These are phyloP conservation scores for Symphodus melops DNA, from an alignment of 2,113 vertebrate species.

Conservation along the genomic window DNA sequence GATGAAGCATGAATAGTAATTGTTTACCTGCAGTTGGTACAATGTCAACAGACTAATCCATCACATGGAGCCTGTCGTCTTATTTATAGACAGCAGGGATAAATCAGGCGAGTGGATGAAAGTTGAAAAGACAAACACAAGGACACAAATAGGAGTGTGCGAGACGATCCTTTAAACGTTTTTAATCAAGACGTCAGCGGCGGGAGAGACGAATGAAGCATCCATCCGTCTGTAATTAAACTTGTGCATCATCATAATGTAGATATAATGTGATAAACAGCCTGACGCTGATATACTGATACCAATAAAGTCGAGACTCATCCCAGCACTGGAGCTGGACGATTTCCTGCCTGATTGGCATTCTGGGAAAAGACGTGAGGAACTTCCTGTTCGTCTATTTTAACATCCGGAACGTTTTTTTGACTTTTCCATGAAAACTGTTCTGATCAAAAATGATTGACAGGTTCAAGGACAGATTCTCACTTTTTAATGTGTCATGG, in stretches of 20 bases:
- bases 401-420: conserved; percentile 8
- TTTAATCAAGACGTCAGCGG: conserved; percentile 79
- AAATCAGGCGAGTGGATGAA: conserved; percentile 78
- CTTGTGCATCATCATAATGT: conserved; percentile 78
- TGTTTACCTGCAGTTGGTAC: conserved; percentile 81
- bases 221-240: conserved; percentile 80
- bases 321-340: conserved; percentile 60
- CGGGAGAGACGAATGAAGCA: conserved; percentile 76
- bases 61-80: conserved; percentile 73
- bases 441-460: conserved; percentile 3
- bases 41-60: conserved; percentile 79
- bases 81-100: conserved; percentile 79
- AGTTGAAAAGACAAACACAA: conserved; percentile 81
- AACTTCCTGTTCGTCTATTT: conserved; percentile 14
- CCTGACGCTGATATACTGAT: conserved; percentile 69
- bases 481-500: too few species aligned
- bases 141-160: conserved; percentile 75
- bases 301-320: conserved; percentile 56
- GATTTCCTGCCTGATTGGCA: conserved; percentile 58
- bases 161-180: conserved; percentile 78
- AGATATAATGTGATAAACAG: conserved; percentile 78
- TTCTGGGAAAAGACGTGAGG: conserved; percentile 54
- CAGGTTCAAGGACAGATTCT: too few species aligned
- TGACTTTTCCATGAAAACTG: conserved; percentile 17
- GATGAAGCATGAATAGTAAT: conserved; percentile 81